These are phyloP conservation scores for Odontomyia ornata DNA, from an alignment of 2,888 invertebrate genomes.

Conservation along the genomic window DNA sequence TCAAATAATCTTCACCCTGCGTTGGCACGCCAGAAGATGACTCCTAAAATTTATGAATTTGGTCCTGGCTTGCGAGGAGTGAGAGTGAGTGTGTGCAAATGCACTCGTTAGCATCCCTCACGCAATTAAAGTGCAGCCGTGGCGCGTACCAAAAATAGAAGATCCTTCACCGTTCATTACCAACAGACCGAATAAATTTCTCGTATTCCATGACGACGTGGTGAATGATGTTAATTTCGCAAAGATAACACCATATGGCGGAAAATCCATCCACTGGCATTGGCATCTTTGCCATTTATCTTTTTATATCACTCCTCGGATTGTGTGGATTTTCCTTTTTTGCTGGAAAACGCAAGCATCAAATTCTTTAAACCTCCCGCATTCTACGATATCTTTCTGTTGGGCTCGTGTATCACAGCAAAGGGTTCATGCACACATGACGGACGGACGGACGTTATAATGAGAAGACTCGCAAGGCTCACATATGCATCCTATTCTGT, in stretches of 20 bases:
- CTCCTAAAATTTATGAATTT: slow-evolving; percentile 18
- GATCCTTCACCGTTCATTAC: slow-evolving; percentile 30
- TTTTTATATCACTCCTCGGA: neutral
- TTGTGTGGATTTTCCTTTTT: neutral
- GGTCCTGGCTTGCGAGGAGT: neutral
- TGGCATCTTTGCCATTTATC: neutral
- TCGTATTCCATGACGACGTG: slow-evolving; percentile 7
- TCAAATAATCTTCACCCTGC: slow-evolving; percentile 22
- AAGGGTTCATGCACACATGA: slow-evolving; percentile 32
- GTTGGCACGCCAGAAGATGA: slow-evolving; percentile 33
- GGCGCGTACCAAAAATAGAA: slow-evolving; percentile 41
- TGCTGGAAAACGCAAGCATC: slow-evolving; percentile 22
- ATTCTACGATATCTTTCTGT: neutral
- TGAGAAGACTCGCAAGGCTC: neutral
- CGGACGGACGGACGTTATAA: slow-evolving; percentile 17
- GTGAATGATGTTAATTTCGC: slow-evolving; percentile 24
- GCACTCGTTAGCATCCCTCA: slow-evolving; percentile 17
- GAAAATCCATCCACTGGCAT: neutral
- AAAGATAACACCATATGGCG: slow-evolving; percentile 37
- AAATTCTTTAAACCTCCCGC: slow-evolving; percentile 29
- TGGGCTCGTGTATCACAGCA: slow-evolving; percentile 4
- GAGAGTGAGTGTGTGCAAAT: neutral
- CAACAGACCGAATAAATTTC: slow-evolving; percentile 17
- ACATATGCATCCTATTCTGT: slow-evolving; percentile 28
- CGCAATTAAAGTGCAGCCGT: slow-evolving; percentile 28